Evolutionary conservation across 2,797 vertebrate species (phyloP).

Genomic region (Propithecus perrieri): DNA sequence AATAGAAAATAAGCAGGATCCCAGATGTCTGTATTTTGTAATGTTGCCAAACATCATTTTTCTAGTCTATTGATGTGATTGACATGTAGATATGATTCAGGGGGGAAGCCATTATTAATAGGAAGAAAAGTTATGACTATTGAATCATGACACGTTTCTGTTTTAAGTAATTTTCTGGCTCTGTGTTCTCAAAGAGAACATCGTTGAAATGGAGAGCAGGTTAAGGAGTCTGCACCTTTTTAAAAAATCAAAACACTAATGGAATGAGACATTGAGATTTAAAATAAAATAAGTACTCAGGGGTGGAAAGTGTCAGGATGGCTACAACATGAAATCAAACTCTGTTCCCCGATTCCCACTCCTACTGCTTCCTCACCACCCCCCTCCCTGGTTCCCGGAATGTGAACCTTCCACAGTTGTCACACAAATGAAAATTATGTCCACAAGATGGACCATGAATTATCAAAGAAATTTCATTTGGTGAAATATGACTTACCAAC

Average conservation of each 20-base stretch:
- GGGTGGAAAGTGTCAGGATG: constrained; percentile 69
- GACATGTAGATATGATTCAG: constrained; percentile 82
- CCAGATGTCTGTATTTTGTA: constrained; percentile 79
- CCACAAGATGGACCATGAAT: constrained; percentile 49
- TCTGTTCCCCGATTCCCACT: constrained; percentile 47
- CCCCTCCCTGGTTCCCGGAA: constrained; percentile 54
- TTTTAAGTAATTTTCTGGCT: constrained; percentile 83
- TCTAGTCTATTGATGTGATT: constrained; percentile 81
- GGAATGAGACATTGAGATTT: constrained; percentile 74
- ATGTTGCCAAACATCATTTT: constrained; percentile 79
- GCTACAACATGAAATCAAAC: constrained; percentile 55
- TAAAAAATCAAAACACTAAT: constrained; percentile 79
- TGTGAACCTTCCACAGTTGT: constrained; percentile 42
- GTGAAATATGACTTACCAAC: constrained; percentile 63
- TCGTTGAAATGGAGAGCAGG: constrained; percentile 68
- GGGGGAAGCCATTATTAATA: constrained; percentile 82
- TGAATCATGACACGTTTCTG: constrained; percentile 79
- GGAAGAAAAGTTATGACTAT: constrained; percentile 84
- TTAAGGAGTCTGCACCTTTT: constrained; percentile 70
- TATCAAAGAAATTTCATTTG: constrained; percentile 65
- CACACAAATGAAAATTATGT: constrained; percentile 71
- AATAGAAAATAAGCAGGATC: constrained; percentile 77
- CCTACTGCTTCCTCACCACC: not conserved
- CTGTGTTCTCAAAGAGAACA: constrained; percentile 73
- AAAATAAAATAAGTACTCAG: constrained; percentile 71